Evolutionary conservation across 1,140 invertebrate genomes (phyloP).

Genomic region (Scaptomyza montana): DNA sequence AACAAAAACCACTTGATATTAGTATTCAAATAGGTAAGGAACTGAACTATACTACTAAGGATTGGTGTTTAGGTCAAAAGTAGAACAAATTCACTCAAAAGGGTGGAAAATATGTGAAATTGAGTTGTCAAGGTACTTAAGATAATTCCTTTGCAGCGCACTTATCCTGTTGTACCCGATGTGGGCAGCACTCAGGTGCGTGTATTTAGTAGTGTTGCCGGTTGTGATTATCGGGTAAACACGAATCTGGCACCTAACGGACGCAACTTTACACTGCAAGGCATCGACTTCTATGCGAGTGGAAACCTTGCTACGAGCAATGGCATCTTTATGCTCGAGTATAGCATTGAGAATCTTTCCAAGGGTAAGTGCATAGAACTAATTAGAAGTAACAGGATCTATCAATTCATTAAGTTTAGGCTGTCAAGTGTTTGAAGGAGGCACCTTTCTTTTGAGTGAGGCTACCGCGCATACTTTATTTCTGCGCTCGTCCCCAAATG

Average conservation of each 20-base stretch:
- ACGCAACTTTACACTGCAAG: slow-evolving; percentile 52
- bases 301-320: slow-evolving; percentile 54
- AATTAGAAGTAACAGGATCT: not conserved
- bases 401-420: slow-evolving; percentile 15
- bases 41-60: too few species aligned
- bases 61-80: too few species aligned
- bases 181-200: slow-evolving; percentile 87
- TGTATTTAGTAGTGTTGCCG: slow-evolving; percentile 87
- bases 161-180: slow-evolving; percentile 87
- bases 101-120: too few species aligned
- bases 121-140: too few species aligned
- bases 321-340: slow-evolving; percentile 50
- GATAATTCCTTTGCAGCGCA: slow-evolving; percentile 73
- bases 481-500: slow-evolving; percentile 67
- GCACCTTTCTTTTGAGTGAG: slow-evolving; percentile 55
- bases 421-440: slow-evolving; percentile 47
- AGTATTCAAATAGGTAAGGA: too few species aligned
- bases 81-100: too few species aligned
- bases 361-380: slow-evolving; percentile 33
- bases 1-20: not conserved
- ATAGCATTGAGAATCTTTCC: slow-evolving; percentile 52
- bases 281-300: slow-evolving; percentile 75
- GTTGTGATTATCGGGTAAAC: slow-evolving; percentile 80
- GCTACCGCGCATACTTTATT: slow-evolving; percentile 84
- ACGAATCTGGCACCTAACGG: slow-evolving; percentile 48